Conservation (phyloP, 2,113 vertebrate species). For the Nibea albiflora region DNA sequence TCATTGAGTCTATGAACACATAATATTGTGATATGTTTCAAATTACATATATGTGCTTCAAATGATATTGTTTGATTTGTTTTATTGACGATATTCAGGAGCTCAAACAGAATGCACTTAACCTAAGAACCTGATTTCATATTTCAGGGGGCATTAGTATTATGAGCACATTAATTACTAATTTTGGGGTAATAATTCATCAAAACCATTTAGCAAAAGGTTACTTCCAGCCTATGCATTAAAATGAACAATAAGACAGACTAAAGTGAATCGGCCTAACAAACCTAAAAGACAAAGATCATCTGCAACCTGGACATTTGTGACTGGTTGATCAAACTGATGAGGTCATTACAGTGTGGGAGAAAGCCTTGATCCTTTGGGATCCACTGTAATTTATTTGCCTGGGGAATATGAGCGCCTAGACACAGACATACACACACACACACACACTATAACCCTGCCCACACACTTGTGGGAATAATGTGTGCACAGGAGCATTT, state of each 20-base stretch:
- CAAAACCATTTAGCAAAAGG: neutral
- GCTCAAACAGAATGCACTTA: neutral
- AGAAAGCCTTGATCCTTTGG: slow-evolving; percentile 59
- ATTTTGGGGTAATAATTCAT: neutral
- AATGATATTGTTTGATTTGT: neutral
- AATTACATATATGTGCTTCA: neutral
- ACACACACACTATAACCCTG: slow-evolving; percentile 7
- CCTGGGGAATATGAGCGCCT: slow-evolving; percentile 40
- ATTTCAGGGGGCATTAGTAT: neutral
- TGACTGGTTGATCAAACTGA: too few species aligned
- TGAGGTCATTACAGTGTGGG: too few species aligned
- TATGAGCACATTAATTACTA: neutral
- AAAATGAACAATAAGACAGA: neutral
- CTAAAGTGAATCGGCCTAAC: slow-evolving; percentile 26
- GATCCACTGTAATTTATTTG: slow-evolving; percentile 59
- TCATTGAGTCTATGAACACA: neutral
- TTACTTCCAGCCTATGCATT: neutral
- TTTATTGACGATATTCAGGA: neutral
- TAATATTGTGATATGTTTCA: neutral
- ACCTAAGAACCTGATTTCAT: neutral
- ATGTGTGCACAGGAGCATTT: slow-evolving; percentile 47
- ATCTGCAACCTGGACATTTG: neutral
- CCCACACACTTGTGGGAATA: slow-evolving; percentile 60
- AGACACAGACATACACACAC: slow-evolving; percentile 22
- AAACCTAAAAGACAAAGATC: slow-evolving; percentile 44